These are phyloP conservation scores for Anolis apletophallus DNA, from an alignment of 2,797 vertebrate genomes.

Conservation along the genomic window DNA sequence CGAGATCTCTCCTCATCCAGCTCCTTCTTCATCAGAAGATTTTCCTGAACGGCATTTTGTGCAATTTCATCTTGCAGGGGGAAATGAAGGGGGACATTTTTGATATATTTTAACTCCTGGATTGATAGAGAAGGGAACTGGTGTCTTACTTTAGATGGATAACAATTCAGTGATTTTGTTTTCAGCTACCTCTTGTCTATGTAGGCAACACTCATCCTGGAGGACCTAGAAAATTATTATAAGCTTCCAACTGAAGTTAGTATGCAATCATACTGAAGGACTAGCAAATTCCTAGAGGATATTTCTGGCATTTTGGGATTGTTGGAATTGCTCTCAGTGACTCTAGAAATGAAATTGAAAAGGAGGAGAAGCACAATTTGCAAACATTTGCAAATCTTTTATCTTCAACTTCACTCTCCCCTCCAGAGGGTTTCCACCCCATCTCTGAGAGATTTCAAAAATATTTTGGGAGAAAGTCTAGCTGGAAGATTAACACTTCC, in stretches of 20 bases:
- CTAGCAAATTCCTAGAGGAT: too few species aligned
- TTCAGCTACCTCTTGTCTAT: neutral
- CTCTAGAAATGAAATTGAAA: neutral
- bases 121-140: neutral
- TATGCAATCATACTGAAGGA: too few species aligned
- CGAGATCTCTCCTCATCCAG: conserved; percentile 88
- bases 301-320: neutral
- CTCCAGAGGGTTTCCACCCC: neutral
- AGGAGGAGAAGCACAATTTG: neutral
- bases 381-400: neutral
- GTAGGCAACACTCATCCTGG: too few species aligned
- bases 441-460: neutral
- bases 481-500: neutral
- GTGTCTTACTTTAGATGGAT: too few species aligned
- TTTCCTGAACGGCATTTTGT: conserved; percentile 72
- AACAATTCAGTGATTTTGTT: neutral
- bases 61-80: conserved; percentile 70
- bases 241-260: too few species aligned
- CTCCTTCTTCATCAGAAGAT: conserved; percentile 80
- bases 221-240: too few species aligned
- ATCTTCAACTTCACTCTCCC: neutral
- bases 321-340: neutral
- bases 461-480: fast-evolving
- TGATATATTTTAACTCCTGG: neutral
- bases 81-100: neutral